These are phyloP conservation scores for Pogonocichla stellata DNA, from an alignment of 2,113 vertebrate genomes.

Conservation along the genomic window DNA sequence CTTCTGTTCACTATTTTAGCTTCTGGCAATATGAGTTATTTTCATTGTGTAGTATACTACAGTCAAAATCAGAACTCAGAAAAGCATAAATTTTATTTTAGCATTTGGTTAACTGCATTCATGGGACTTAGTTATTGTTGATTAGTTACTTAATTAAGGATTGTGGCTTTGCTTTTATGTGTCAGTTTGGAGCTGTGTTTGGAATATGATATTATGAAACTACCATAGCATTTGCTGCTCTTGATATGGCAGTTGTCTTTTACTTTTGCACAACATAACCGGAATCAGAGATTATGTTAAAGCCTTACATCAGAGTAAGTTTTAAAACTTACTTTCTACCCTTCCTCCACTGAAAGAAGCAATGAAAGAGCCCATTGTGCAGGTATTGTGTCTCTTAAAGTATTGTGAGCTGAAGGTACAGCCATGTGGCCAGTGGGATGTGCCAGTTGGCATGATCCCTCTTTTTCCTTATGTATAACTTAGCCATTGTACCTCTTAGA, in stretches of 20 bases:
- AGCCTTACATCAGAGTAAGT: background rate
- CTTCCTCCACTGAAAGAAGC: background rate
- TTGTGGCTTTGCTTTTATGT: background rate
- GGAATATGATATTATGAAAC: background rate
- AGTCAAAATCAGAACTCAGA: background rate
- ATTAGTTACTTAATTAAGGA: background rate
- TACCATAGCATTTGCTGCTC: background rate
- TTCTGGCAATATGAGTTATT: background rate
- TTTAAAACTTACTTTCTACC: background rate
- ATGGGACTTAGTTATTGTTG: background rate
- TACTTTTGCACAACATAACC: background rate
- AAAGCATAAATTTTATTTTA: background rate
- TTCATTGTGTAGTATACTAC: background rate
- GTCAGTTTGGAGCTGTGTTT: background rate
- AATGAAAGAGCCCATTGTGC: background rate
- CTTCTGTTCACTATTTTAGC: background rate
- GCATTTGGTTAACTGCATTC: background rate
- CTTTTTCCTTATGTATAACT: fast-evolving
- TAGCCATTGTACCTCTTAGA: background rate
- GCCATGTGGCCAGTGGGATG: background rate
- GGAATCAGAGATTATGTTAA: background rate
- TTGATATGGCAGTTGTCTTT: background rate
- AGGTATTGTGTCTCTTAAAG: background rate
- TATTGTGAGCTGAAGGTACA: background rate
- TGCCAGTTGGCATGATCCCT: background rate